Evolutionary conservation across 2,888 invertebrate species (phyloP).

Genomic region (Hymenopus coronatus): DNA sequence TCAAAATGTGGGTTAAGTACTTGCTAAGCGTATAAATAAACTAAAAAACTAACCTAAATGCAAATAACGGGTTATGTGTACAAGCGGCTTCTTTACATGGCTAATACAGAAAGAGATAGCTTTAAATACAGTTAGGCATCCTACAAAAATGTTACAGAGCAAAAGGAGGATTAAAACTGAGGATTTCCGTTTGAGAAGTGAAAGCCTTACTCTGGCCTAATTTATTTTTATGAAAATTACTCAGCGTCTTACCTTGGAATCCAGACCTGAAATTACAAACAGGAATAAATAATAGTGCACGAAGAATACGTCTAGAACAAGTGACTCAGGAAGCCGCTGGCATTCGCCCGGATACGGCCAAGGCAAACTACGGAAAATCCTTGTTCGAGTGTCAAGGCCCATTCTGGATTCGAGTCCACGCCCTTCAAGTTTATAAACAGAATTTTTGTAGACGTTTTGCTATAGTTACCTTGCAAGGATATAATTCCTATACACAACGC

Average conservation of each 20-base stretch:
- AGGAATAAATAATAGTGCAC: not conserved
- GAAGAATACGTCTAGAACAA: not conserved
- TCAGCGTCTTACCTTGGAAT: not conserved
- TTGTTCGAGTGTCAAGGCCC: not conserved
- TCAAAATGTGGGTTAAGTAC: too few species aligned
- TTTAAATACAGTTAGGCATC: too few species aligned
- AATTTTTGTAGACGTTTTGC: not conserved
- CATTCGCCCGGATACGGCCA: not conserved
- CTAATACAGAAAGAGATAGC: too few species aligned
- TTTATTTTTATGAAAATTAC: not conserved
- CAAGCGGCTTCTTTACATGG: too few species aligned
- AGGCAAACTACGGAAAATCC: not conserved
- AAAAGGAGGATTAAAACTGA: too few species aligned
- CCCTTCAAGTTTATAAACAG: not conserved
- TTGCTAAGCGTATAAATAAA: too few species aligned
- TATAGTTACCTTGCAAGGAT: not conserved
- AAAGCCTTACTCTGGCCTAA: not conserved
- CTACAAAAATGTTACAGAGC: too few species aligned
- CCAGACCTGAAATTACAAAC: not conserved
- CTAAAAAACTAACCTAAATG: too few species aligned
- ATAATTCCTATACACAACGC: too few species aligned
- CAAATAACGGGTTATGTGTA: too few species aligned
- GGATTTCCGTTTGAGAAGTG: not conserved
- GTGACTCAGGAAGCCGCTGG: not conserved
- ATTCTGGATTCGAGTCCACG: not conserved